Conservation (phyloP, 2,888 invertebrate genomes). For the Yponomeuta plumbellus region DNA sequence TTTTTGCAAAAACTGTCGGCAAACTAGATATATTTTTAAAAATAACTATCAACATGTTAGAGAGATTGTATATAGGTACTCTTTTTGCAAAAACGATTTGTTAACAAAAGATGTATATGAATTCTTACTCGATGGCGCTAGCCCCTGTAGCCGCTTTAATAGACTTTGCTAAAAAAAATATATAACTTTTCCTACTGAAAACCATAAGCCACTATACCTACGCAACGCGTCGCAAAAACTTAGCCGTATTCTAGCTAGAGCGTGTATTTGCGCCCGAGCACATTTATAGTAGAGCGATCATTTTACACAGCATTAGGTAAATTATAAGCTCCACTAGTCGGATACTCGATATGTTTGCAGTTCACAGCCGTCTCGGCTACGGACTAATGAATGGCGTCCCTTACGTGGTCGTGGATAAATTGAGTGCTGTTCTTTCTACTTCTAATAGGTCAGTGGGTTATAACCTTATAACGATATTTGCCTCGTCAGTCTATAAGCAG, state of each 20-base stretch:
- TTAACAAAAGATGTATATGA: too few relatives aligned
- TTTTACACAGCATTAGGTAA: slow-evolving; percentile 73
- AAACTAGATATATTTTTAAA: too few relatives aligned
- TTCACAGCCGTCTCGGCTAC: slow-evolving; percentile 44
- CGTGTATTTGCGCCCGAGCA: slow-evolving; percentile 46
- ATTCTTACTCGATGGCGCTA: too few relatives aligned
- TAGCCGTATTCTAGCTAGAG: background rate
- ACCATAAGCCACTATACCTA: background rate
- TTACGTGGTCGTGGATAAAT: slow-evolving; percentile 4
- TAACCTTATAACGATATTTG: background rate
- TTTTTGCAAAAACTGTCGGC: too few relatives aligned
- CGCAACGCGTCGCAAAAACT: slow-evolving; percentile 20
- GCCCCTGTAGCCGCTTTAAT: too few relatives aligned
- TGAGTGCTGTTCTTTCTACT: background rate
- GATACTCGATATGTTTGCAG: slow-evolving; percentile 68
- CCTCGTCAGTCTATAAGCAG: too few relatives aligned
- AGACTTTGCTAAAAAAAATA: too few relatives aligned
- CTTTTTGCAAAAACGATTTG: too few relatives aligned
- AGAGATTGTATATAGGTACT: too few relatives aligned
- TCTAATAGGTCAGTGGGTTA: slow-evolving; percentile 2
- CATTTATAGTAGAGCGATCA: slow-evolving; percentile 66
- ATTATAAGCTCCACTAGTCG: slow-evolving; percentile 70
- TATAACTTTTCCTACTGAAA: too few relatives aligned
- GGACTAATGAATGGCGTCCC: slow-evolving; percentile 41
- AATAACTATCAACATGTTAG: too few relatives aligned